A percentile compares a stretch with the other conserved stretches of the same genome.
Evolutionary conservation across 1,140 invertebrate genomes (phyloP).

Genomic region (Eurosta solidaginis): DNA sequence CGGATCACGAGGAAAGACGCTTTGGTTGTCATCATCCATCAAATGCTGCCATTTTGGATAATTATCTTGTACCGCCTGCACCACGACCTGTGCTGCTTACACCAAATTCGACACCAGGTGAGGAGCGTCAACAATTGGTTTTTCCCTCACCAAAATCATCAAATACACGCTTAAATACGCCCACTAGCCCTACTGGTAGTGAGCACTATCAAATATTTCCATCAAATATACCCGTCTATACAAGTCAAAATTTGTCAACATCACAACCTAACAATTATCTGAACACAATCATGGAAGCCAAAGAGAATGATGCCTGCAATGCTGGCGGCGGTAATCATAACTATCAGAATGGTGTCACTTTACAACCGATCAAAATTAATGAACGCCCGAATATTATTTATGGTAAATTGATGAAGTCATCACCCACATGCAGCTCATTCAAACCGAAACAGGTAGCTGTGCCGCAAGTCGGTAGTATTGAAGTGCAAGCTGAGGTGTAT

Average conservation of each 20-base stretch:
- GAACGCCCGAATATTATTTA: constrained; percentile 55
- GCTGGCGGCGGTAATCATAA: constrained; percentile 35
- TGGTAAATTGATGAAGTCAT: constrained; percentile 49
- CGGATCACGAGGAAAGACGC: constrained; percentile 78
- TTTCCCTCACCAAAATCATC: constrained; percentile 53
- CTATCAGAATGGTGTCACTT: constrained; percentile 51
- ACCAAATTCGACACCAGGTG: constrained; percentile 53
- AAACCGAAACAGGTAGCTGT: constrained; percentile 49
- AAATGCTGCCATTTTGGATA: constrained; percentile 61
- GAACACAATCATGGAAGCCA: constrained; percentile 56
- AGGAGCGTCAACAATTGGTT: constrained; percentile 53
- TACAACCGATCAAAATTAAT: constrained; percentile 57
- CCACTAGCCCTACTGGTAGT: constrained; percentile 52
- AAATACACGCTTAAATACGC: constrained; percentile 48
- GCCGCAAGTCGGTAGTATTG: constrained; percentile 48
- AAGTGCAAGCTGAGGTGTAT: constrained; percentile 55
- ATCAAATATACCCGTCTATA: constrained; percentile 58
- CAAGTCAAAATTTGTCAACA: constrained; percentile 41
- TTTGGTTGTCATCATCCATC: constrained; percentile 63
- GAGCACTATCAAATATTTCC: constrained; percentile 59
- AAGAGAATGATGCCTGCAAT: constrained; percentile 46
- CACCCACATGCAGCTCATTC: constrained; percentile 52
- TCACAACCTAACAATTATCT: constrained; percentile 52
- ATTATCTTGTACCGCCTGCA: constrained; percentile 66
- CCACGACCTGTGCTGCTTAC: constrained; percentile 61